These are phyloP conservation scores for Caenorhabditis japonica DNA, from an alignment of 2,888 invertebrate genomes.

Conservation along the genomic window DNA sequence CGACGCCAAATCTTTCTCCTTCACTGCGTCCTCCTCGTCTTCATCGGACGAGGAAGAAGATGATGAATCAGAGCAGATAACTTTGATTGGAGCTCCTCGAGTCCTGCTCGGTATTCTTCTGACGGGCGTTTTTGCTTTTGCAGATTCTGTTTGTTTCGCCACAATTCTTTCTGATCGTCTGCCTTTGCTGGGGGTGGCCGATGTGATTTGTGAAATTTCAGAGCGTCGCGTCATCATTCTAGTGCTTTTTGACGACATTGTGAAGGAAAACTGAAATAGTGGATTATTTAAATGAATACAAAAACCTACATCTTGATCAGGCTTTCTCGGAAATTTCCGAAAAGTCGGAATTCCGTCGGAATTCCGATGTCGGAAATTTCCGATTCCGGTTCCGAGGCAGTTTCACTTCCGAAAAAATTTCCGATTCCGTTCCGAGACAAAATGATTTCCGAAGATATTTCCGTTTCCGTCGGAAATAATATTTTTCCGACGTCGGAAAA, in stretches of 20 bases:
- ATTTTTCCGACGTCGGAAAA: too few relatives aligned
- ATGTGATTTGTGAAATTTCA: neutral
- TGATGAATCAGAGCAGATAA: neutral
- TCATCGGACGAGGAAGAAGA: constrained; percentile 16
- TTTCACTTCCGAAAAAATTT: too few relatives aligned
- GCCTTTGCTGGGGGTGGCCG: neutral
- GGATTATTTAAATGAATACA: too few relatives aligned
- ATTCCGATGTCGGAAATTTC: too few relatives aligned
- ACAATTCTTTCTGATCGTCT: neutral
- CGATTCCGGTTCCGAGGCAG: too few relatives aligned
- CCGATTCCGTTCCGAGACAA: too few relatives aligned
- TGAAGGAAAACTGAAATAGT: too few relatives aligned
- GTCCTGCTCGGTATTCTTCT: neutral
- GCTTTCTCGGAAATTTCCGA: too few relatives aligned
- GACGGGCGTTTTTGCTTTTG: neutral
- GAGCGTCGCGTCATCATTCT: neutral
- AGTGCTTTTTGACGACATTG: neutral
- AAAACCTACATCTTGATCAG: too few relatives aligned
- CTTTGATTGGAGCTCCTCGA: constrained; percentile 9
- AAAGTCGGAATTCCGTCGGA: too few relatives aligned
- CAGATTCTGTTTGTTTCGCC: neutral
- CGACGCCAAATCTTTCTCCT: neutral
- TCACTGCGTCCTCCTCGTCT: constrained; percentile 14
- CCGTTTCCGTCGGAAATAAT: too few relatives aligned
- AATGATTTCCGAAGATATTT: too few relatives aligned